Evolutionary conservation across 2,797 vertebrate genomes (phyloP), one percentile per base, ranked within the genome.

Genomic region (Brachyalestes nurse): DNA sequence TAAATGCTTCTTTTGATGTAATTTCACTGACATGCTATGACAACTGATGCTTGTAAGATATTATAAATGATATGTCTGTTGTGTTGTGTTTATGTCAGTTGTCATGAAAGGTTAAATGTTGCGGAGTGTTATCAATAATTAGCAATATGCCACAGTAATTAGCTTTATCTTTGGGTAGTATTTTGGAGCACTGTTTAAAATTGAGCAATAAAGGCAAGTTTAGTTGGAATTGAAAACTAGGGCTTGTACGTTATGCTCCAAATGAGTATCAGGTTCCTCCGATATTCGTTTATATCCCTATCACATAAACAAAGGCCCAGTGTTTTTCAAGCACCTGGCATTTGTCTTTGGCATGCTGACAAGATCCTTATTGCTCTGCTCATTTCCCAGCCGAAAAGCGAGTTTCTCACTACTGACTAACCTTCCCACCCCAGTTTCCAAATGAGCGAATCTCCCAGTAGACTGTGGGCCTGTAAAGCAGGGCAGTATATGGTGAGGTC

Each of bases 401-500:
- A 85, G 83, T 75, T 69, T 82, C 66, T 82, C 78, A 86, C 80
- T 72, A 79, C 53, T 78, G 79, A 79, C 73, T 53, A 76, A 81
- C 75, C 60, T 81, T 72, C 65, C 72, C 34, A 72, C 75, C 70
- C 85, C 78, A 67, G 86, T 75, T 80, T 85, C 77, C 82, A 61
- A 77, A 78, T 84, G 40, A 83, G 83, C 78, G 49, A 65, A 79
- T 79, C 55, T 85, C 75, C 86, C 78, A 58, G 40, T 42, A 86
- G 83, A 69, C 85, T 67, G 70, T 10, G 28, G 70, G 83, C 58
- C 23, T 76, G 53, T 79, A 78, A 86, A 80, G 72, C 73, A 77
- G 62, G 58, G 62, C 85, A 81, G 85, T 80, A 74, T 75, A 80
- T 70, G 79, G 72, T 90, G 90, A 90, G 80, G 82, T 90, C 90